phyloP scores from a whole-genome alignment of 2,113 vertebrate genomes.

The Ictalurus furcatus region DNA sequence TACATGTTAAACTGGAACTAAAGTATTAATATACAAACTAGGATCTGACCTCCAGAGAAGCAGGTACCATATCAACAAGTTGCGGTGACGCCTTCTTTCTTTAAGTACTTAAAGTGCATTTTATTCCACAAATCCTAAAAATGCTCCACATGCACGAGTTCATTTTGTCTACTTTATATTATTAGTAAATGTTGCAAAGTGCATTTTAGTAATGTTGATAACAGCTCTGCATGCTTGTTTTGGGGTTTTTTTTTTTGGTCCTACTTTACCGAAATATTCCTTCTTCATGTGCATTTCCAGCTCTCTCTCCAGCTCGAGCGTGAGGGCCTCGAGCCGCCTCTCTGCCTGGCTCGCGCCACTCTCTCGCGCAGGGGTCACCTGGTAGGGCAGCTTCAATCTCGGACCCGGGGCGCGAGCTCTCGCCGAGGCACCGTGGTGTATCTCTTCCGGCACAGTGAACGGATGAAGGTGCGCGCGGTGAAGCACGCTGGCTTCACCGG shows the following conservation, averaged over 20 bases:
- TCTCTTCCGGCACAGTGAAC: slow-evolving; percentile 70
- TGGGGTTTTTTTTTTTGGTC: neutral
- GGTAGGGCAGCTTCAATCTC: slow-evolving; percentile 85
- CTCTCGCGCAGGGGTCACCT: slow-evolving; percentile 84
- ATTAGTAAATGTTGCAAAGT: neutral
- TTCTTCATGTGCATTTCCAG: slow-evolving; percentile 95
- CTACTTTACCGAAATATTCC: slow-evolving; percentile 90
- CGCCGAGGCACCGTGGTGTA: slow-evolving; percentile 53
- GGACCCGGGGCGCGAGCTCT: slow-evolving; percentile 62
- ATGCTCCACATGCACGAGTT: neutral
- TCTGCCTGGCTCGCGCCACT: slow-evolving; percentile 90
- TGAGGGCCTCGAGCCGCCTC: slow-evolving; percentile 89
- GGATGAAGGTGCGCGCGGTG: slow-evolving; percentile 73
- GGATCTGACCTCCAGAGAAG: neutral
- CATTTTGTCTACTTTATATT: neutral
- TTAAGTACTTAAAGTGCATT: neutral
- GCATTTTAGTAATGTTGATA: neutral
- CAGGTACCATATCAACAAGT: neutral
- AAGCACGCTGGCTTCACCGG: slow-evolving; percentile 72
- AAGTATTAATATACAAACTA: neutral
- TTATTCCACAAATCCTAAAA: neutral
- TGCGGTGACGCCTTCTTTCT: neutral
- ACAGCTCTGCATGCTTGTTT: neutral
- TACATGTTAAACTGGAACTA: neutral
- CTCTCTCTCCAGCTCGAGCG: slow-evolving; percentile 94